These are phyloP conservation scores for Salvelinus fontinalis DNA, from an alignment of 2,113 vertebrate species.

Conservation along the genomic window DNA sequence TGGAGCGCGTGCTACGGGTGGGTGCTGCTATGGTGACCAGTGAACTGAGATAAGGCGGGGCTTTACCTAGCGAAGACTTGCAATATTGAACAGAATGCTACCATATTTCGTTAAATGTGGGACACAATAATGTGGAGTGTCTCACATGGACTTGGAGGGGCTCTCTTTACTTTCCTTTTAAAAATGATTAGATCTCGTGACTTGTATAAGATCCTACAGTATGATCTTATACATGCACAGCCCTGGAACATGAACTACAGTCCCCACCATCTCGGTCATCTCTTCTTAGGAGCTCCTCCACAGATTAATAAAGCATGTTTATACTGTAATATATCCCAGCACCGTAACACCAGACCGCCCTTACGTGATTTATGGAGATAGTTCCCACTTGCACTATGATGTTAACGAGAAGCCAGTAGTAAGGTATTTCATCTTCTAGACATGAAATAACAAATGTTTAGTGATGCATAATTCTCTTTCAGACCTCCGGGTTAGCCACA, in stretches of 20 bases:
- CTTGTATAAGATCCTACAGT: too few relatives aligned
- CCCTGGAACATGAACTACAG: not conserved
- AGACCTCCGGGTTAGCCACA: constrained; percentile 10
- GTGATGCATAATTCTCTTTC: constrained; percentile 21
- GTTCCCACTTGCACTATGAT: constrained; percentile 4
- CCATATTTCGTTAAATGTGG: too few relatives aligned
- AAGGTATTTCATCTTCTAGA: constrained; percentile 28
- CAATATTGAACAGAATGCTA: too few relatives aligned
- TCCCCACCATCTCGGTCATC: not conserved
- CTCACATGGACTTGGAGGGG: too few relatives aligned
- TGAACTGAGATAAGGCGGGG: too few relatives aligned
- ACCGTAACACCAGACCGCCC: constrained; percentile 5
- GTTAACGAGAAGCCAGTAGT: constrained; percentile 7
- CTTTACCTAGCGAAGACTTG: too few relatives aligned
- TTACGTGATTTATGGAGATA: constrained; percentile 28
- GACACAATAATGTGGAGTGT: not conserved
- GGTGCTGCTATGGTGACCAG: too few relatives aligned
- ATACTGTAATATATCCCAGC: not conserved
- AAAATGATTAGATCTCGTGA: too few relatives aligned
- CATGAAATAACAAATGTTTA: constrained; percentile 29
- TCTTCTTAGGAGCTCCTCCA: not conserved
- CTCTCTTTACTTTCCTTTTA: too few relatives aligned
- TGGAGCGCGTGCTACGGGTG: too few relatives aligned
- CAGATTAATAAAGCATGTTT: not conserved
- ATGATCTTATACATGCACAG: too few relatives aligned